Base-by-base conservation (phyloP, 35 echinoderm and acorn worm genomes). In the Ophioderma brevispina region DNA sequence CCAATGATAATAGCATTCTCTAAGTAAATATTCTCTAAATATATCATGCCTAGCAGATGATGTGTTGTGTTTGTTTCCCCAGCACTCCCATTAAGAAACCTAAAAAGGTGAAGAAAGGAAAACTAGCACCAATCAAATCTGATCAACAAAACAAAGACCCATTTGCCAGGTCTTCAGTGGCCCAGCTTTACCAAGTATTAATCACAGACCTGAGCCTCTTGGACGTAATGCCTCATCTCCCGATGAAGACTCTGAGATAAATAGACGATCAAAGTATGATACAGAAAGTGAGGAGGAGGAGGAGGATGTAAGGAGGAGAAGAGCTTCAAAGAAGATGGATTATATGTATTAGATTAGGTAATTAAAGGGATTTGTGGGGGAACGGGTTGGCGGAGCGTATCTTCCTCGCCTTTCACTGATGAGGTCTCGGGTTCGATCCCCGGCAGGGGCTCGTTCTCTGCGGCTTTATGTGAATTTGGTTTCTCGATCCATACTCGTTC, bases 121-220 rank as follows among this genome's bases (percentile, higher is more conserved):
- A 89, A 55, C 78, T 89, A 52, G 87, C 87, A 0, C 87, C 87
- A 41, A 37, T 89, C 32, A 89, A 50, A 50, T 38, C 0, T 37
- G 85, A 76, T 37, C 23, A 35, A 14, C 34, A 89, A 49, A 76
- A 89, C n/a, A 38, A 79, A 19, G 86, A 88, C 21, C 64, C 31
- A 32, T 64, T 37, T 19, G 33, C 31, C 8, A 85, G 14, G 23
- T 18, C 87, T 89, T 49, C 87, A 76, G 52, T 33, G 46, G 77
- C 30, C 21, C 40, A 13, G 78, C 40, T 23, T 43, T 89, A 80
- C 87, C 87, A 25, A 50, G 77, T 38, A 89, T 89, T 19, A 42
- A 42, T 13, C n/a, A 40, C 39, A 36, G 87, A 46, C 87, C 87
- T 15, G 87, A 89, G 32, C 87, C 87, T 23, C 2, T 89, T 25